Conservation (phyloP, 2,113 vertebrate species). For the Alligator sinensis region DNA sequence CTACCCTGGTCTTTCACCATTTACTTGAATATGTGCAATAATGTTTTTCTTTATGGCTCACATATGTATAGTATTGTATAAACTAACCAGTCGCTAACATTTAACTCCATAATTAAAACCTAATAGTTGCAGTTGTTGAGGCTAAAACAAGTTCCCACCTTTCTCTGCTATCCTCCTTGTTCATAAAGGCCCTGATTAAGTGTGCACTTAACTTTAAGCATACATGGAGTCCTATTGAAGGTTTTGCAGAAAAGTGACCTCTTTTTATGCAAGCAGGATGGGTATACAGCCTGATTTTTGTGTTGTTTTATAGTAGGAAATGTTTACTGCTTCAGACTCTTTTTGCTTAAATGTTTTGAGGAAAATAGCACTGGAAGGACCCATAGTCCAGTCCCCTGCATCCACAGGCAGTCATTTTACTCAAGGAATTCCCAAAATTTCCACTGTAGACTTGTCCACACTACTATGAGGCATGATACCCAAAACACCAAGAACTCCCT, state of each 20-base stretch:
- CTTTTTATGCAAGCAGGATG: not conserved
- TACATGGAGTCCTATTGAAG: not conserved
- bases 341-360: too few relatives aligned
- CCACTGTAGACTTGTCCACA: too few relatives aligned
- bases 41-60: not conserved
- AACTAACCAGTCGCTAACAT: not conserved
- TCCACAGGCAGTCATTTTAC: too few relatives aligned
- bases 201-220: not conserved
- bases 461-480: too few relatives aligned
- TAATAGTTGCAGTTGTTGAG: not conserved
- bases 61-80: not conserved
- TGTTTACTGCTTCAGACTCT: not conserved
- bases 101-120: not conserved
- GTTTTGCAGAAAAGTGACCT: not conserved
- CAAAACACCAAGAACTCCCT: too few relatives aligned
- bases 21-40: not conserved
- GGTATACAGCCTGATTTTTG: not conserved
- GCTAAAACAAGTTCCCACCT: not conserved
- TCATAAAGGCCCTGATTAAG: not conserved
- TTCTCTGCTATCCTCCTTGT: not conserved
- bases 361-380: too few relatives aligned
- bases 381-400: too few relatives aligned
- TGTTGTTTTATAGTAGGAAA: conserved; percentile 11
- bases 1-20: not conserved
- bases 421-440: too few relatives aligned